Conservation (phyloP, 2,113 vertebrate species). For the Petrocephalus microphthalmus region DNA sequence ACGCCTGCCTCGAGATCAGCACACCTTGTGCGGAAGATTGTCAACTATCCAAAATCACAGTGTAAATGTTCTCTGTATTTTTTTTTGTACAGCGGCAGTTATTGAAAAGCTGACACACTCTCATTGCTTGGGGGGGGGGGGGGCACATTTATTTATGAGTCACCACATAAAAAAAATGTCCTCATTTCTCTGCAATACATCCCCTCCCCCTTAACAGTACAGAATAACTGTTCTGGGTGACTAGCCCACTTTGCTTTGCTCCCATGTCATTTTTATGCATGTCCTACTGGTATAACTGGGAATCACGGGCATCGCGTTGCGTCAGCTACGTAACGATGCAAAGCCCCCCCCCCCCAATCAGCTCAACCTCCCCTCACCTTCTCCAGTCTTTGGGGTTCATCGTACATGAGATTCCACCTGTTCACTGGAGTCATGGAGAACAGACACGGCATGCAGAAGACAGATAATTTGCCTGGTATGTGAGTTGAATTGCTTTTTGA, state of each 20-base stretch:
- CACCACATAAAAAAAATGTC: not conserved
- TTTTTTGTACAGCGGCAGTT: not conserved
- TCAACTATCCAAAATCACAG: not conserved
- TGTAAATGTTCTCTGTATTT: not conserved
- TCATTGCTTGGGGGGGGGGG: not conserved
- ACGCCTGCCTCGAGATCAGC: not conserved
- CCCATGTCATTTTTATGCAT: not conserved
- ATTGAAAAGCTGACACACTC: not conserved
- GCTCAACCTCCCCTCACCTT: not conserved
- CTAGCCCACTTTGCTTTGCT: not conserved
- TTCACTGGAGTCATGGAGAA: not conserved
- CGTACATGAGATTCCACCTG: not conserved
- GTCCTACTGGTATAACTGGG: not conserved
- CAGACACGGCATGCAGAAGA: not conserved
- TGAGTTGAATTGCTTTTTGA: too few species aligned
- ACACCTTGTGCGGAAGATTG: not conserved
- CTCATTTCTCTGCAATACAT: not conserved
- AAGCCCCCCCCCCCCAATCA: not conserved
- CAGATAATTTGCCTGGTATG: not conserved
- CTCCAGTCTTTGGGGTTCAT: not conserved
- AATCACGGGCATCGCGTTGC: not conserved
- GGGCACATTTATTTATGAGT: not conserved
- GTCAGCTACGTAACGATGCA: not conserved
- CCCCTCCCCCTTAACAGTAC: not conserved
- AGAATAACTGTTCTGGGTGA: not conserved